Evolutionary conservation across 2,113 vertebrate genomes (phyloP).

Genomic region (Podocnemis expansa): DNA sequence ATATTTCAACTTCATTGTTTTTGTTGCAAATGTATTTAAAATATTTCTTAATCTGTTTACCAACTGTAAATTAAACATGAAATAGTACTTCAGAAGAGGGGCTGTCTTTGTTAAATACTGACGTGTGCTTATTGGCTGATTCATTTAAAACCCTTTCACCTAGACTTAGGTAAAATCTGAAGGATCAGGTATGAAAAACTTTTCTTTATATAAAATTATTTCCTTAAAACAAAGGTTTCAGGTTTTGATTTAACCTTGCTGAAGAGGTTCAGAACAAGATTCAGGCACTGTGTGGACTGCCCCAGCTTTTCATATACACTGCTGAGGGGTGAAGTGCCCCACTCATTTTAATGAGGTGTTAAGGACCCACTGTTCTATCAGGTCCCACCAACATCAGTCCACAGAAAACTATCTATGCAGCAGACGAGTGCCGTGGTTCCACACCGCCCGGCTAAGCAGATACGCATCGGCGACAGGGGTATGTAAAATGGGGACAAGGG

Average conservation of each 20-base stretch:
- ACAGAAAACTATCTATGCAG: not conserved
- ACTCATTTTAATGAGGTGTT: not conserved
- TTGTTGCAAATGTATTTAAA: not conserved
- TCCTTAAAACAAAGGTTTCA: not conserved
- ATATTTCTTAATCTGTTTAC: not conserved
- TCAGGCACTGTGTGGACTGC: not conserved
- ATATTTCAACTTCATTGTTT: not conserved
- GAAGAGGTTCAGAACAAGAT: not conserved
- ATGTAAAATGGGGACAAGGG: not conserved
- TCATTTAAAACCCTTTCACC: not conserved
- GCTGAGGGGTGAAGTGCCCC: not conserved
- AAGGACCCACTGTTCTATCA: not conserved
- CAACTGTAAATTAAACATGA: not conserved
- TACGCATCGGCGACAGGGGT: not conserved
- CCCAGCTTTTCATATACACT: not conserved
- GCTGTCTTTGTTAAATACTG: not conserved
- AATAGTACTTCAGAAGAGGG: rapidly evolving
- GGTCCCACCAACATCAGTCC: not conserved
- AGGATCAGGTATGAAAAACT: not conserved
- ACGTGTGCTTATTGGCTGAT: not conserved
- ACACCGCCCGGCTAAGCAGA: no score
- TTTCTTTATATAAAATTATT: not conserved
- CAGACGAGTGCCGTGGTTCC: no score
- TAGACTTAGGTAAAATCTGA: not conserved
- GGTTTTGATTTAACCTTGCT: not conserved